phyloP scores from a whole-genome alignment of 1,140 invertebrate species.

The Philotrypesis tridentata region DNA sequence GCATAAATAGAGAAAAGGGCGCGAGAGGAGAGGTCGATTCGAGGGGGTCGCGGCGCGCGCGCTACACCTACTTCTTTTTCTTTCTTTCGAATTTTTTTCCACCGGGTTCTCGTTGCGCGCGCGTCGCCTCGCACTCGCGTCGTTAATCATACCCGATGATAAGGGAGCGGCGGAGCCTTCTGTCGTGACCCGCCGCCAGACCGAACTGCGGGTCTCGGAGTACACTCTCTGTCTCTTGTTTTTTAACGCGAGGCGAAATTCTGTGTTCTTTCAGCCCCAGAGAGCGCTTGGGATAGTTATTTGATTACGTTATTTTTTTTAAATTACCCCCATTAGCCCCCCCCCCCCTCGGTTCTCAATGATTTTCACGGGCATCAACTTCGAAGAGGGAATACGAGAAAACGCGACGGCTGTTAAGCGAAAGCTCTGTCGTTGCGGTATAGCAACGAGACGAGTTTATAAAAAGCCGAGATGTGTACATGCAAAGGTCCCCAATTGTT shows the following conservation, averaged over 20 bases:
- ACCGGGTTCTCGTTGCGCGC: background rate
- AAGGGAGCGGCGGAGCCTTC: background rate
- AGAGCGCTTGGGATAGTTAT: too few relatives aligned
- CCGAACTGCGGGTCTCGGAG: too few relatives aligned
- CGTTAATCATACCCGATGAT: slow-evolving; percentile 21
- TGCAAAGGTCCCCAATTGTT: background rate
- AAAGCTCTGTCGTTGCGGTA: too few relatives aligned
- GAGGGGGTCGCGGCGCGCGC: background rate
- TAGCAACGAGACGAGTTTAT: too few relatives aligned
- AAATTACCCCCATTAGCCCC: too few relatives aligned
- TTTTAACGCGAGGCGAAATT: background rate
- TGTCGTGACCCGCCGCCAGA: background rate
- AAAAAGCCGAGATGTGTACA: background rate
- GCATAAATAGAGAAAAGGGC: background rate
- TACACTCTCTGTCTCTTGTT: background rate
- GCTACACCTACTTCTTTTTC: background rate
- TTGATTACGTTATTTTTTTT: too few relatives aligned
- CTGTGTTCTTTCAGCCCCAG: background rate
- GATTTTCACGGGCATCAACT: too few relatives aligned
- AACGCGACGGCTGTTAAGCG: too few relatives aligned
- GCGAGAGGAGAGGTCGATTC: background rate
- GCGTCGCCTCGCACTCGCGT: background rate
- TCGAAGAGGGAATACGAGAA: too few relatives aligned
- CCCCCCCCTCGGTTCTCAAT: too few relatives aligned
- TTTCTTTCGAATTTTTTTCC: background rate